Conservation (phyloP, 2,797 vertebrate species). For the Sebastes alutus region DNA sequence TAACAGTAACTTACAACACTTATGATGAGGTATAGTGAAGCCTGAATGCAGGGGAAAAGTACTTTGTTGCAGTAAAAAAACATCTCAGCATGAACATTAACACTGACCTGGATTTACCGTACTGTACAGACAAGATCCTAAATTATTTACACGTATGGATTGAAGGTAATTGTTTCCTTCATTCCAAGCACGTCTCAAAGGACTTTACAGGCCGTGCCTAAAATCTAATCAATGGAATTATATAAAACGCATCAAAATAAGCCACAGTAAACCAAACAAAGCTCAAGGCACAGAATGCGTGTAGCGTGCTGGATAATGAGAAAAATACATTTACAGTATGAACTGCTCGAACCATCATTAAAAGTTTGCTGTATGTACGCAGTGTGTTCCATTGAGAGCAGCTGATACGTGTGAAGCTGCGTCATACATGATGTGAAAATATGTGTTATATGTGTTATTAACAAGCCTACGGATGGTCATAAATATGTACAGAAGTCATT, state of each 20-base stretch:
- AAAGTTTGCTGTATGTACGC: neutral
- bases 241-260: neutral
- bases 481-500: constrained; percentile 14
- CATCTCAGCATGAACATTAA: neutral
- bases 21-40: neutral
- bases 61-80: neutral
- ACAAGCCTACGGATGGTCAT: constrained; percentile 28
- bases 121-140: neutral
- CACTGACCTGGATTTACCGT: neutral
- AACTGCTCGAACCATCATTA: neutral
- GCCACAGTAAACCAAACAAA: neutral
- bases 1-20: neutral
- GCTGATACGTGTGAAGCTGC: neutral
- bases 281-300: neutral
- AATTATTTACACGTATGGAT: constrained; percentile 14
- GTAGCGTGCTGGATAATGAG: neutral
- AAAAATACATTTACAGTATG: neutral
- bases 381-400: neutral
- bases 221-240: neutral
- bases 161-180: neutral
- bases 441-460: neutral
- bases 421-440: neutral
- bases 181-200: neutral
- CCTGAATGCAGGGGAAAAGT: neutral
- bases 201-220: neutral